Evolutionary conservation across 2,888 invertebrate species (phyloP).

Genomic region (Hoplodrina blanda): DNA sequence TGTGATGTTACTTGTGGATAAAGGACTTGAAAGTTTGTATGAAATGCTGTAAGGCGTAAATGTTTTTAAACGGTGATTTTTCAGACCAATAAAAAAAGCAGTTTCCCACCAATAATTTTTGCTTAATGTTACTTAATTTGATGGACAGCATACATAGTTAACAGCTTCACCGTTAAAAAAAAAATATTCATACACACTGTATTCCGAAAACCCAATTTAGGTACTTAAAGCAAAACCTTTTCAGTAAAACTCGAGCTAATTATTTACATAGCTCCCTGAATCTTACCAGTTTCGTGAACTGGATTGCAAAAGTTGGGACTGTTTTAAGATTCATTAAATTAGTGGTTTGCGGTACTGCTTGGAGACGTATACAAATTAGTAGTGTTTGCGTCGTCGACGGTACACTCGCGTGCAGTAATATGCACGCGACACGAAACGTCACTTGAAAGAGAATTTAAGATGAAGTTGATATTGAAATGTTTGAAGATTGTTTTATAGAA

Average conservation of each 20-base stretch:
- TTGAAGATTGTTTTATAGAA: no score
- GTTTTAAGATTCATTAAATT: constrained; percentile 61
- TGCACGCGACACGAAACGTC: not conserved
- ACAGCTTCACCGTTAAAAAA: no score
- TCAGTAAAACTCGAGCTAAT: constrained; percentile 21
- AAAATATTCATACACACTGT: no score
- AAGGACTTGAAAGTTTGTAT: no score
- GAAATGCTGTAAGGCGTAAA: no score
- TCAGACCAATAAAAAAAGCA: no score
- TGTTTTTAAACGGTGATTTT: no score
- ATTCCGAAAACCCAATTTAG: no score
- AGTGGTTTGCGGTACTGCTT: constrained; percentile 45
- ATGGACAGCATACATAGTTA: no score
- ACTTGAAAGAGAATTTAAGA: not conserved
- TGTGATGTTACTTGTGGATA: not conserved
- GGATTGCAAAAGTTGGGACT: constrained; percentile 47
- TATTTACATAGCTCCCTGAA: constrained; percentile 38
- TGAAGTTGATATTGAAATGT: no score
- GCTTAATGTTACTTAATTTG: no score
- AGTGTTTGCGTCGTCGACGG: constrained; percentile 34
- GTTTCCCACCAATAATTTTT: no score
- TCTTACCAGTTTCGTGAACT: constrained; percentile 29
- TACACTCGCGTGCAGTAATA: constrained; percentile 26
- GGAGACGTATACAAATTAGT: constrained; percentile 54
- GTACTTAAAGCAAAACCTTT: constrained; percentile 10